These are phyloP conservation scores for Irena cyanogastra DNA, from an alignment of 2,113 vertebrate species.

Conservation along the genomic window DNA sequence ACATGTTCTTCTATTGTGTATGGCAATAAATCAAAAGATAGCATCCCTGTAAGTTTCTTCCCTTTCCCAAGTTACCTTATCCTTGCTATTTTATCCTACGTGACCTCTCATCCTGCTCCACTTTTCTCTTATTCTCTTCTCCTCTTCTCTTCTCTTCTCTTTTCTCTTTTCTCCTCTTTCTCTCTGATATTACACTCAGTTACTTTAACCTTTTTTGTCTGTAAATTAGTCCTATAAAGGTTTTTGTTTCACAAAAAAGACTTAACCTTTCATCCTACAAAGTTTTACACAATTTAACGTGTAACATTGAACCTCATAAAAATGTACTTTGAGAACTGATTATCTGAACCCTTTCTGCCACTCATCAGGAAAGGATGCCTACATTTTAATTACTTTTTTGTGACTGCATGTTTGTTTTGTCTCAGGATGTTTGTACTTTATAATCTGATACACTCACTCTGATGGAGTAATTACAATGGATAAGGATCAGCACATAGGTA, in stretches of 20 bases:
- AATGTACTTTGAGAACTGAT: not conserved
- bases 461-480: not conserved
- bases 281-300: not conserved
- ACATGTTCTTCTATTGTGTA: not conserved
- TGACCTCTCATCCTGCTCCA: not conserved
- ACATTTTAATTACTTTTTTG: not conserved
- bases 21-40: constrained; percentile 48
- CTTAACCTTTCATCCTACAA: not conserved
- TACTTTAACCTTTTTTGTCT: not conserved
- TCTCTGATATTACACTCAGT: not conserved
- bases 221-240: not conserved
- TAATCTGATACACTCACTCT: not conserved
- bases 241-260: not conserved
- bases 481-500: not conserved
- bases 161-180: not conserved
- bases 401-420: not conserved
- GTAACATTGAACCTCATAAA: not conserved
- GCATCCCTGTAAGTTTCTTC: not conserved
- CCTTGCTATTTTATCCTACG: not conserved
- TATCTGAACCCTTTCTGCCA: not conserved
- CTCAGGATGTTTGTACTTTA: not conserved
- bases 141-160: not conserved
- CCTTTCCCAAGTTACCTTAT: not conserved
- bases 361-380: not conserved
- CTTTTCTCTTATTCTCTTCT: not conserved